These are phyloP conservation scores for Cryptocephalus primarius DNA, from an alignment of 2,888 invertebrate genomes.

Conservation along the genomic window DNA sequence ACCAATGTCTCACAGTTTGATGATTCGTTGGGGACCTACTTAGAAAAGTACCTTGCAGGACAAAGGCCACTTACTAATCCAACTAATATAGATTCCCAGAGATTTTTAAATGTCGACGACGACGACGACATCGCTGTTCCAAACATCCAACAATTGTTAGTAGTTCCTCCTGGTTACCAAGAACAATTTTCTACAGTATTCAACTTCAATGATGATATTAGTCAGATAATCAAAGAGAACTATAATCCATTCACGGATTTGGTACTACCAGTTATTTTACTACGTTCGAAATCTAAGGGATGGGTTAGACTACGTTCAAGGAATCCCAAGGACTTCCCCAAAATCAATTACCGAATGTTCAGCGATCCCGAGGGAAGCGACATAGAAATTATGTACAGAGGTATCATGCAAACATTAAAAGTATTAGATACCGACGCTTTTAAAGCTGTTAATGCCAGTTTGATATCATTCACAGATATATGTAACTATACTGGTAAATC, in stretches of 20 bases:
- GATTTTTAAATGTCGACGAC: no score
- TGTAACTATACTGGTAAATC: conserved; percentile 18
- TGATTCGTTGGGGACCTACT: no score
- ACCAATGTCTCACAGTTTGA: no score
- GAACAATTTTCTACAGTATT: no score
- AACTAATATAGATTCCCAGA: no score
- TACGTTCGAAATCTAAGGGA: not conserved
- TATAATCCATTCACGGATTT: conserved; percentile 6
- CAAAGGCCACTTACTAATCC: no score
- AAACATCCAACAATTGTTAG: no score
- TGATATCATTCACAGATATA: conserved; percentile 38
- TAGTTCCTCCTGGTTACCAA: no score
- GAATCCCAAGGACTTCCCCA: not conserved
- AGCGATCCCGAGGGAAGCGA: conserved; percentile 34
- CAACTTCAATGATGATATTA: no score
- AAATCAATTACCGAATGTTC: conserved; percentile 1
- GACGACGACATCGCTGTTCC: no score
- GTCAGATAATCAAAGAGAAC: no score
- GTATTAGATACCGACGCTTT: conserved; percentile 43
- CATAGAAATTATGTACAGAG: conserved; percentile 51
- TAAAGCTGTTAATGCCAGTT: conserved; percentile 44
- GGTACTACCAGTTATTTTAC: conserved; percentile 11
- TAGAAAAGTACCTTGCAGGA: no score
- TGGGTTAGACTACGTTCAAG: not conserved
- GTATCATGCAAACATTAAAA: conserved; percentile 35